A percentile compares a stretch with the other conserved stretches of the same genome.
phyloP scores from a whole-genome alignment of 2,888 invertebrate species.

The Uloborus plumipes region DNA sequence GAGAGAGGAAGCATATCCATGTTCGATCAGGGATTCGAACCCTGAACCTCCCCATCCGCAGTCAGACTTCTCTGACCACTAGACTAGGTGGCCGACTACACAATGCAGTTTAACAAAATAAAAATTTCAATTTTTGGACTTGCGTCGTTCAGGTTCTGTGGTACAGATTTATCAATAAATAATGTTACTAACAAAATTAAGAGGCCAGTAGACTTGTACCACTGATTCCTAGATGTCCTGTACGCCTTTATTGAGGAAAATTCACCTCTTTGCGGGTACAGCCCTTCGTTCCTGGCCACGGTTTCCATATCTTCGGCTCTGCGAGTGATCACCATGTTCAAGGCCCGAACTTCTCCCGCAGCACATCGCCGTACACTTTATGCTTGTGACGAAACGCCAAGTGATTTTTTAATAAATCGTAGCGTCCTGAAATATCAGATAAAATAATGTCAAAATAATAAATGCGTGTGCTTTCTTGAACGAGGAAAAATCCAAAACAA shows the following conservation, averaged over 20 bases:
- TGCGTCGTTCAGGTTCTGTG: too few relatives aligned
- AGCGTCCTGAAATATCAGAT: slow-evolving; percentile 16
- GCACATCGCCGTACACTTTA: slow-evolving; percentile 74
- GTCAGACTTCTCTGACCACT: too few relatives aligned
- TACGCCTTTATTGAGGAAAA: slow-evolving; percentile 39
- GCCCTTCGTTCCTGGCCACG: slow-evolving; percentile 74
- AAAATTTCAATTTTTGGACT: too few relatives aligned
- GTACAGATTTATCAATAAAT: too few relatives aligned
- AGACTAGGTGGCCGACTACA: too few relatives aligned
- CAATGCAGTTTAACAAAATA: too few relatives aligned
- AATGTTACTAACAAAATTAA: slow-evolving; percentile 21
- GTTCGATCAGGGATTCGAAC: too few relatives aligned
- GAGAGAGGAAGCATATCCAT: too few relatives aligned
- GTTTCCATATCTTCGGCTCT: slow-evolving; percentile 74
- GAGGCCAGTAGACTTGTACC: slow-evolving; percentile 37
- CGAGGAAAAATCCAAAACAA: too few relatives aligned
- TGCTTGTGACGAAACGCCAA: slow-evolving; percentile 73
- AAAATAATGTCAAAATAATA: too few relatives aligned
- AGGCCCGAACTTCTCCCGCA: slow-evolving; percentile 67
- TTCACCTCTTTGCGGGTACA: slow-evolving; percentile 74
- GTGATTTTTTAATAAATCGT: slow-evolving; percentile 67
- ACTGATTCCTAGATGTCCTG: slow-evolving; percentile 38
- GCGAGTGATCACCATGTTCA: slow-evolving; percentile 73
- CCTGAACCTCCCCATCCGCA: too few relatives aligned
- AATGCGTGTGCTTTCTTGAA: too few relatives aligned